Percentiles rank a stretch among this genome's conserved stretches.
Conservation (phyloP, 2,797 vertebrate species). For the Acanthiza pusilla region DNA sequence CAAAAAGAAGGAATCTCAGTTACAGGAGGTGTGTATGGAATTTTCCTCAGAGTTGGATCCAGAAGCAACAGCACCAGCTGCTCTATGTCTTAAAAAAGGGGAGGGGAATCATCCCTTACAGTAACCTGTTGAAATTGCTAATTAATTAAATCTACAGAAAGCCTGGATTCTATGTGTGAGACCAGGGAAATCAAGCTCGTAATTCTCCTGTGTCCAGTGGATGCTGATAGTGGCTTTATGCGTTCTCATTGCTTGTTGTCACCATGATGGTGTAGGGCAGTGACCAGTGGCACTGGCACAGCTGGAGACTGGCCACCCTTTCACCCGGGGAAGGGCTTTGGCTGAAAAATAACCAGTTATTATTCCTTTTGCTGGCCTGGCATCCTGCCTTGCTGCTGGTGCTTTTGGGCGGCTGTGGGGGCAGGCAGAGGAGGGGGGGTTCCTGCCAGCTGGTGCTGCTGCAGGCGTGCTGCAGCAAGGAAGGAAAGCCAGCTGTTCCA, state of each 20-base stretch:
- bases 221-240: neutral
- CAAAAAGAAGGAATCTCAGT: constrained; percentile 94
- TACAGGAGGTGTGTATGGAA: constrained; percentile 84
- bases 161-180: neutral
- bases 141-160: neutral
- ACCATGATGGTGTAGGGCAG: neutral
- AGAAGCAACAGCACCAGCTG: neutral
- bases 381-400: neutral
- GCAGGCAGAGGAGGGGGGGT: neutral
- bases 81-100: neutral
- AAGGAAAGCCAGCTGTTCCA: neutral
- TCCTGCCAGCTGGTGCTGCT: neutral
- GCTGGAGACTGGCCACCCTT: neutral
- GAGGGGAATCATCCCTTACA: neutral
- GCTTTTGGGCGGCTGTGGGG: neutral
- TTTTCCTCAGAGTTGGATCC: neutral
- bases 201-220: neutral
- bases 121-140: neutral
- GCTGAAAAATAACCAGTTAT: neutral
- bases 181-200: neutral
- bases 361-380: neutral
- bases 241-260: neutral
- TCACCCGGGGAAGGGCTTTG: neutral
- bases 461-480: neutral
- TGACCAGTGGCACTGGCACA: neutral